Evolutionary conservation across 30 jellyfish, hydroid and myxozoan genomes (phyloP), one percentile per base, ranked within the genome.

Genomic region (Mastigias papua): DNA sequence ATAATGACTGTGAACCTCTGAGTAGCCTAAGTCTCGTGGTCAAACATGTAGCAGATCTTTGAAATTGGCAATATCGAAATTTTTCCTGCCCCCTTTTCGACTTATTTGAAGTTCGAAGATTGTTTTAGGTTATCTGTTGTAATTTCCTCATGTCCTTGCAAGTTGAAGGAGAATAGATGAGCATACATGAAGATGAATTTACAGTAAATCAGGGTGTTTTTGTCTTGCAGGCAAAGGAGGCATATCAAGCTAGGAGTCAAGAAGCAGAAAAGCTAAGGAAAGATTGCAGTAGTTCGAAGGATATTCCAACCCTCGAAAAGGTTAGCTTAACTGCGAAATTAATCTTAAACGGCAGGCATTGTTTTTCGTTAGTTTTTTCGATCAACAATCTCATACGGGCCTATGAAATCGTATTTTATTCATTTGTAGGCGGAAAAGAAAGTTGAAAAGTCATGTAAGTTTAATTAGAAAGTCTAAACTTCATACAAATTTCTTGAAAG

Each of bases 221-320:
- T 42, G 17, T 20, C 1, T 30, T 69, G 32, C 31, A 93, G 98
- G 97, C 96, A 17, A 93, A 89, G 69, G 98, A 93, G 48, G 78
- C 83, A 0, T 93, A 93, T 71, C 96, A 88, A 30, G 93, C 83
- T 29, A 73, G 93, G 34, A 72, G 91, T 69, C 65, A 37, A 29
- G 98, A 93, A 51, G 92, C 90, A 34, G 98, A 93, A n/a, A 93
- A 84, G 70, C 48, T 83, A 31, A 81, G 98, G 29, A 93, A 93
- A 62, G 98, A 93, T 31, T 71, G 93, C 62, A 88, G 48, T 25
- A 93, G 86, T 57, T 58, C 79, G 11, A 93, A 93, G 70, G 98
- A 93, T 57, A 77, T 93, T 15, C 86, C 86, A 30, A 63, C 66
- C 32, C 84, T 84, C 7, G 96, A 88, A 77, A 93, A 71, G 92